These are phyloP conservation scores for Trimorus sp. DNA, from an alignment of 2,888 invertebrate species.

Conservation along the genomic window DNA sequence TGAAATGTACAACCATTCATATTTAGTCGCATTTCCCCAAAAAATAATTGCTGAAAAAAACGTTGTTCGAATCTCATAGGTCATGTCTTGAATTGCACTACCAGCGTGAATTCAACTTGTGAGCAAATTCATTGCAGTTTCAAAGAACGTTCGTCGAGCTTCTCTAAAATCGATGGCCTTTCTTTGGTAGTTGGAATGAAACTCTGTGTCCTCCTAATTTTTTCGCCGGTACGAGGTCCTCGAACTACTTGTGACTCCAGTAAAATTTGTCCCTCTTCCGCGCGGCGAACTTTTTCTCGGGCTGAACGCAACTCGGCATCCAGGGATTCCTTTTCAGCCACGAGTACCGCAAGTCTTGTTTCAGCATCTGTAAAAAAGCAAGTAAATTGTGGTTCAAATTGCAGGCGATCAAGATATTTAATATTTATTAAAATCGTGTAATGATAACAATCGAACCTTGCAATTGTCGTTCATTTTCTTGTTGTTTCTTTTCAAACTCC, in stretches of 20 bases:
- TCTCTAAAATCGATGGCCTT: constrained; percentile 72
- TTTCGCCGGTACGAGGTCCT: constrained; percentile 83
- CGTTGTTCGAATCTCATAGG: background rate
- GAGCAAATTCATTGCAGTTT: constrained; percentile 70
- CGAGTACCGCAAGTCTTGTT: constrained; percentile 86
- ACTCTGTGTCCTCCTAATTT: constrained; percentile 86
- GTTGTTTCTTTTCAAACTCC: constrained; percentile 88
- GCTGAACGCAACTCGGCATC: constrained; percentile 88
- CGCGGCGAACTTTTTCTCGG: constrained; percentile 86
- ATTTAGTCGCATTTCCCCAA: too few species aligned
- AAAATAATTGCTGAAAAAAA: too few species aligned
- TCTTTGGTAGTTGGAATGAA: constrained; percentile 87
- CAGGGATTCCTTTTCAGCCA: constrained; percentile 86
- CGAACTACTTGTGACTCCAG: constrained; percentile 84
- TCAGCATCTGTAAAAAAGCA: constrained; percentile 85
- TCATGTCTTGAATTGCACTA: constrained; percentile 16
- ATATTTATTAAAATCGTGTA: too few species aligned
- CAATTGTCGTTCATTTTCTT: constrained; percentile 87
- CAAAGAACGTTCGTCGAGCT: constrained; percentile 64
- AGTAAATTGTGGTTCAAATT: too few species aligned
- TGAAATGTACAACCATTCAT: too few species aligned
- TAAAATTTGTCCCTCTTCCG: constrained; percentile 85
- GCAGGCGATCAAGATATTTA: too few species aligned
- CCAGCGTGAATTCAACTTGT: constrained; percentile 35
- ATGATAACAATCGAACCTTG: constrained; percentile 82